Evolutionary conservation across 2,888 invertebrate genomes (phyloP).

Genomic region (Dusona sp.): DNA sequence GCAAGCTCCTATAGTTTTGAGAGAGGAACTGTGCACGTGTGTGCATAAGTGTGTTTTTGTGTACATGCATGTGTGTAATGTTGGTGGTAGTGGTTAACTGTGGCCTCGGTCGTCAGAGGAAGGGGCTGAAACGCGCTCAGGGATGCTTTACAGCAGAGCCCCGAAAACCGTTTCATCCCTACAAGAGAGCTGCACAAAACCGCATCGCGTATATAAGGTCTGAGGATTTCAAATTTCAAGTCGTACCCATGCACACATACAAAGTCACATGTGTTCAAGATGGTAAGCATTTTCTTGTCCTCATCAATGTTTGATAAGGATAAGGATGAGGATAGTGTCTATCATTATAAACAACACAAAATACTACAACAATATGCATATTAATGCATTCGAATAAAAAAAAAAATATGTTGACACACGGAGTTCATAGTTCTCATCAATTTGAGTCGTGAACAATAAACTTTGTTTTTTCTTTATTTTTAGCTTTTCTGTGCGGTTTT

Average conservation of each 20-base stretch:
- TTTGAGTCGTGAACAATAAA: too few relatives aligned
- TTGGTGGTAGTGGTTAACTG: constrained; percentile 27
- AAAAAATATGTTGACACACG: too few relatives aligned
- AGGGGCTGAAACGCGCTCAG: constrained; percentile 52
- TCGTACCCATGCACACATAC: constrained; percentile 19
- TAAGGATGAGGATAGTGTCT: too few relatives aligned
- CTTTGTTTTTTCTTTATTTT: too few relatives aligned
- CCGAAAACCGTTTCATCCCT: constrained; percentile 46
- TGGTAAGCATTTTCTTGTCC: background rate
- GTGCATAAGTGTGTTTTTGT: constrained; percentile 6
- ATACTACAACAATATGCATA: too few relatives aligned
- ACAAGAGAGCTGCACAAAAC: constrained; percentile 37
- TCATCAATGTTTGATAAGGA: background rate
- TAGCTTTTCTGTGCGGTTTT: too few relatives aligned
- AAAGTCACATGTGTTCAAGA: background rate
- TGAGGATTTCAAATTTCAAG: constrained; percentile 56
- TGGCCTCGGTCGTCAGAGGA: constrained; percentile 54
- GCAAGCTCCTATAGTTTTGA: constrained; percentile 31
- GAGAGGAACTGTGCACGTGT: background rate
- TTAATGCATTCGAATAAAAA: too few relatives aligned
- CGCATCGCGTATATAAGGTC: constrained; percentile 36
- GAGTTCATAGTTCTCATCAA: too few relatives aligned
- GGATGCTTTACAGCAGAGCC: constrained; percentile 57
- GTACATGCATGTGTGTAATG: background rate
- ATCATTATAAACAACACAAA: background rate